A percentile compares a stretch with the other conserved stretches of the same genome.
Evolutionary conservation across 1,140 invertebrate species (phyloP).

Genomic region (Fopius arisanus): DNA sequence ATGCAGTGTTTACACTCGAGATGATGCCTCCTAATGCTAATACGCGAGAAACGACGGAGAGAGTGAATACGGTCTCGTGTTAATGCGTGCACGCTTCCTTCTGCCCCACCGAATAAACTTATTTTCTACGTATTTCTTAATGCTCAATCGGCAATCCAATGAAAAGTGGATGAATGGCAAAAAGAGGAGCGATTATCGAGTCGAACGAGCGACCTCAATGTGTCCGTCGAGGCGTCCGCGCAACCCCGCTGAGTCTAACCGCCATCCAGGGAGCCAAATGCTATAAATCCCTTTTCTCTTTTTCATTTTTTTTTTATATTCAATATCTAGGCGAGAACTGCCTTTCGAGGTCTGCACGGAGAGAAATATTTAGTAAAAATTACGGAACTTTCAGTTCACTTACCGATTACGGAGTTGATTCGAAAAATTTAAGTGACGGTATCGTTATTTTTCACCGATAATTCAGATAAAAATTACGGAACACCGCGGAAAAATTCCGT

Average conservation of each 20-base stretch:
- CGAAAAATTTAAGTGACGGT: too few relatives aligned
- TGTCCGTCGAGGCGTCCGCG: constrained; percentile 65
- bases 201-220: constrained; percentile 64
- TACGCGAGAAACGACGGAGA: constrained; percentile 45
- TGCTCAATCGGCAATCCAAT: constrained; percentile 67
- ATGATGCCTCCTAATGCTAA: constrained; percentile 66
- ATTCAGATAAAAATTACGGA: too few relatives aligned
- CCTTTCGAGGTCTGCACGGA: too few relatives aligned
- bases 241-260: constrained; percentile 61
- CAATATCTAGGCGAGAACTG: constrained; percentile 30
- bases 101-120: constrained; percentile 1
- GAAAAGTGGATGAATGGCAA: constrained; percentile 64
- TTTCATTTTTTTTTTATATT: constrained; percentile 19
- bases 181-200: constrained; percentile 62
- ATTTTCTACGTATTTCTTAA: constrained; percentile 52
- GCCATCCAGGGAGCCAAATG: constrained; percentile 60
- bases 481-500: too few relatives aligned
- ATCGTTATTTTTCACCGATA: too few relatives aligned
- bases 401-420: too few relatives aligned
- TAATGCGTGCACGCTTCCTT: constrained; percentile 35
- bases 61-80: constrained; percentile 41
- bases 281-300: constrained; percentile 43
- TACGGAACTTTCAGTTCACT: too few relatives aligned
- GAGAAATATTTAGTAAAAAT: too few relatives aligned
- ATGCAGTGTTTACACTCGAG: constrained; percentile 67